A percentile compares a stretch with the other conserved stretches of the same genome.
These are phyloP conservation scores for Ophioninae sp. DNA, from an alignment of 2,888 invertebrate species.

Conservation along the genomic window DNA sequence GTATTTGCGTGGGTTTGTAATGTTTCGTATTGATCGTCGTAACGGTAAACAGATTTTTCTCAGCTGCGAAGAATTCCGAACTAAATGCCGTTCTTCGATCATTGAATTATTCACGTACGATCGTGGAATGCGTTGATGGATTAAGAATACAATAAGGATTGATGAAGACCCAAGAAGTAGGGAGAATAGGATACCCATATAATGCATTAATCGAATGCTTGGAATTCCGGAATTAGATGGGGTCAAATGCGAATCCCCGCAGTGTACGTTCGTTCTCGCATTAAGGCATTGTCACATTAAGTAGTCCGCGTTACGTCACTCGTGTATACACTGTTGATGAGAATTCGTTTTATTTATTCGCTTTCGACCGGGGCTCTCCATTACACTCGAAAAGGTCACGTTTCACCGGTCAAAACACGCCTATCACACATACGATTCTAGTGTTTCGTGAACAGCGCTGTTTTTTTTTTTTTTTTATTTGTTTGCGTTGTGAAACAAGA, in stretches of 20 bases:
- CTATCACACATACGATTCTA: background rate
- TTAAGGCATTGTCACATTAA: background rate
- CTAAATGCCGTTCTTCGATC: constrained; percentile 24
- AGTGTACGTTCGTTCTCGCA: constrained; percentile 34
- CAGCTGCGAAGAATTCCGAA: background rate
- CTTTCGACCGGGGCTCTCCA: constrained; percentile 4
- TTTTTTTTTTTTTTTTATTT: too few species aligned
- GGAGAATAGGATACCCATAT: constrained; percentile 15
- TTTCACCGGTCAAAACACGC: background rate
- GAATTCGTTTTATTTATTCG: constrained; percentile 43
- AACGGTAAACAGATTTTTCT: background rate
- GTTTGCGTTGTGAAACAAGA: too few species aligned
- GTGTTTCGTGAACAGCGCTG: background rate
- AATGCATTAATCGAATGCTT: constrained; percentile 72
- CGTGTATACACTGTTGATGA: constrained; percentile 38
- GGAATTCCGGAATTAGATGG: constrained; percentile 68
- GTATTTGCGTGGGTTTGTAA: background rate
- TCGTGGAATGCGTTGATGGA: constrained; percentile 14
- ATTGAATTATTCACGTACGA: constrained; percentile 56
- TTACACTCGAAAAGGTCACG: constrained; percentile 24
- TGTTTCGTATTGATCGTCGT: background rate
- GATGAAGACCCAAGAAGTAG: constrained; percentile 16
- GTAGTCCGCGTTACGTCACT: constrained; percentile 49
- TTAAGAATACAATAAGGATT: constrained; percentile 40
- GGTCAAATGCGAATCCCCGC: constrained; percentile 67